Evolutionary conservation across 1,140 invertebrate species (phyloP).

Genomic region (Zaprionus camerounensis): DNA sequence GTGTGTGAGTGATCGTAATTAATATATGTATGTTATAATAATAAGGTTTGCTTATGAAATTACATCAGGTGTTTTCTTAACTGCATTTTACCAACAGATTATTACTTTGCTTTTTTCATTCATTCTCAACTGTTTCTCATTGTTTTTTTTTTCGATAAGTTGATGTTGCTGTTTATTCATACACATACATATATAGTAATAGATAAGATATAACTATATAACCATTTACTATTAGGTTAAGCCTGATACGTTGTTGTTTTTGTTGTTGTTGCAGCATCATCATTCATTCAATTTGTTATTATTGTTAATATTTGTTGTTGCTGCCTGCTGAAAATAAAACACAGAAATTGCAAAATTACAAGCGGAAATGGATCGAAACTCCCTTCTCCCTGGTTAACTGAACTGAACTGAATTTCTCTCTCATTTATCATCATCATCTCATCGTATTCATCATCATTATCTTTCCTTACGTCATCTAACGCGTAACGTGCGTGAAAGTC

Average conservation of each 20-base stretch:
- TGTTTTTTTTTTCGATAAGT: neutral
- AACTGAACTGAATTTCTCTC: constrained; percentile 1
- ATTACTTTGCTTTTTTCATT: constrained; percentile 19
- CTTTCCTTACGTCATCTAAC: constrained; percentile 10
- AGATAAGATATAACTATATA: constrained; percentile 11
- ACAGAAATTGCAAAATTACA: constrained; percentile 49
- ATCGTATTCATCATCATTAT: neutral
- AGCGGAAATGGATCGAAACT: constrained; percentile 43
- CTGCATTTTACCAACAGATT: constrained; percentile 47
- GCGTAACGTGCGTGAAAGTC: constrained; percentile 16
- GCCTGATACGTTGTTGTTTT: constrained; percentile 41
- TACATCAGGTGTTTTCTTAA: constrained; percentile 71
- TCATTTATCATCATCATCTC: neutral
- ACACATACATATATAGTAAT: constrained; percentile 26
- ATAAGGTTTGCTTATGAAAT: constrained; percentile 68
- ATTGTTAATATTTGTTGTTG: constrained; percentile 13
- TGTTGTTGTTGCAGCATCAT: constrained; percentile 23
- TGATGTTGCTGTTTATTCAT: constrained; percentile 11
- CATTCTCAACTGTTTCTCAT: constrained; percentile 10
- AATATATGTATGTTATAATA: constrained; percentile 54
- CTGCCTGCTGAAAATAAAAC: constrained; percentile 40
- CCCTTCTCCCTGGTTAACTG: constrained; percentile 18
- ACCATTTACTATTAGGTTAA: constrained; percentile 28
- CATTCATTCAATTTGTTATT: constrained; percentile 11
- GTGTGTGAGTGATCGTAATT: constrained; percentile 51